Conservation (phyloP, 2,113 vertebrate genomes). For the Lophura nycthemera region DNA sequence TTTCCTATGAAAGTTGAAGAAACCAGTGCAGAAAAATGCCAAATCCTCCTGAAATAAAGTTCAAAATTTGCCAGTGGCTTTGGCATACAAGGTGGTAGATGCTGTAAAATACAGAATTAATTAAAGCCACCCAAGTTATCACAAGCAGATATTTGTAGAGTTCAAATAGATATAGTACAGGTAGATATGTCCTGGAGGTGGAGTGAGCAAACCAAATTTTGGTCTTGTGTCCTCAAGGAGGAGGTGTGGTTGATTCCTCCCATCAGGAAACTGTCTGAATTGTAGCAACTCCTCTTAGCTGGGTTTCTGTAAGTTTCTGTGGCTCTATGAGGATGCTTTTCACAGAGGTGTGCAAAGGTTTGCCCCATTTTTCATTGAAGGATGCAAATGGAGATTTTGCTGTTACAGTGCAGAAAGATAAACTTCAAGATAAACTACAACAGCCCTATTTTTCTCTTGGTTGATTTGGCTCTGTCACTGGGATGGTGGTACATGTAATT, state of each 20-base stretch:
- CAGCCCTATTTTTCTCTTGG: not conserved
- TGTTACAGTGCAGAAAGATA: conserved; percentile 55
- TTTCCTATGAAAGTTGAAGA: not conserved
- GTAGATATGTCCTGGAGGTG: not conserved
- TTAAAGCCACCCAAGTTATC: not conserved
- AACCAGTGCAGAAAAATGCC: conserved; percentile 13
- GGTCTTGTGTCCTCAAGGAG: too few species aligned
- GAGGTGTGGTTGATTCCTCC: not conserved
- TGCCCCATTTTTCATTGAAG: not conserved
- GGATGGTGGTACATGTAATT: not conserved
- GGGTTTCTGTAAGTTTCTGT: not conserved
- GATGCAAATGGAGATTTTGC: conserved; percentile 15
- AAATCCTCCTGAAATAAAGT: conserved; percentile 36
- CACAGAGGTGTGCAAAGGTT: not conserved
- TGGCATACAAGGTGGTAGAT: not conserved
- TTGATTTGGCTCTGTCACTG: not conserved
- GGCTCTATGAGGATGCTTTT: not conserved
- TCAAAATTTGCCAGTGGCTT: conserved; percentile 52
- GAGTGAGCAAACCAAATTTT: not conserved
- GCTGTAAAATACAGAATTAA: conserved; percentile 26
- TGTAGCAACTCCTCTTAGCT: not conserved
- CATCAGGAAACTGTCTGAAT: not conserved
- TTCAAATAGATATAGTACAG: not conserved
- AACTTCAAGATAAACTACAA: not conserved
- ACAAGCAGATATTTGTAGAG: not conserved